Conservation (phyloP, 2,888 invertebrate species). For the Zonitis immaculata region DNA sequence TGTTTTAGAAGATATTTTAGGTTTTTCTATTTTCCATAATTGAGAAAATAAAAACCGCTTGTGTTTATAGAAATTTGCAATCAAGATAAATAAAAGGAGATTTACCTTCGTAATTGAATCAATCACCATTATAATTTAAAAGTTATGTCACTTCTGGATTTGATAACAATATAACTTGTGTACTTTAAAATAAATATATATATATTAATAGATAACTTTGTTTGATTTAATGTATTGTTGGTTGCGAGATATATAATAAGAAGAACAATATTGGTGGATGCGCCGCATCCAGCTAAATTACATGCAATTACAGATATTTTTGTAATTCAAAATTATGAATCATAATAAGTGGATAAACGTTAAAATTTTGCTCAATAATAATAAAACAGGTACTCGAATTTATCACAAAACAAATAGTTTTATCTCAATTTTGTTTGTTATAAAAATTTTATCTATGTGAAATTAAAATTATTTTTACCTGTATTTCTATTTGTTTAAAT, state of each 20-base stretch:
- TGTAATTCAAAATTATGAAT: background rate
- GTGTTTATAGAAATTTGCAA: conserved; percentile 12
- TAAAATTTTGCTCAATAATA: background rate
- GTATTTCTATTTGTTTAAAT: no score
- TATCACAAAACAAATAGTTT: conserved; percentile 7
- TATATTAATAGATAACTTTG: conserved; percentile 1
- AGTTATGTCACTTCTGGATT: conserved; percentile 6
- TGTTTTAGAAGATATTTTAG: conserved; percentile 3
- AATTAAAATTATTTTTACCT: no score
- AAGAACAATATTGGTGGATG: conserved; percentile 1
- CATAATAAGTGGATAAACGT: background rate
- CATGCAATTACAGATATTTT: no score
- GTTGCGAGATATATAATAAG: no score
- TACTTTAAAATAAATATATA: conserved; percentile 20
- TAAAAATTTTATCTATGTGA: background rate
- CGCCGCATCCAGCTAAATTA: background rate
- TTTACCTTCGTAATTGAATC: conserved; percentile 2
- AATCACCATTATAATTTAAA: conserved; percentile 10
- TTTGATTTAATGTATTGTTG: background rate
- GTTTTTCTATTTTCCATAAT: conserved; percentile 12
- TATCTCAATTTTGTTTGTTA: conserved; percentile 1
- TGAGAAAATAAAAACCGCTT: conserved; percentile 6
- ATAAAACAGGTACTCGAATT: conserved; percentile 1
- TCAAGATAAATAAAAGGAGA: background rate
- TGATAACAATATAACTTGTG: conserved; percentile 15